phyloP scores from a whole-genome alignment of 53 echinoderm and acorn worm species.

The Echinometra lucunter region DNA sequence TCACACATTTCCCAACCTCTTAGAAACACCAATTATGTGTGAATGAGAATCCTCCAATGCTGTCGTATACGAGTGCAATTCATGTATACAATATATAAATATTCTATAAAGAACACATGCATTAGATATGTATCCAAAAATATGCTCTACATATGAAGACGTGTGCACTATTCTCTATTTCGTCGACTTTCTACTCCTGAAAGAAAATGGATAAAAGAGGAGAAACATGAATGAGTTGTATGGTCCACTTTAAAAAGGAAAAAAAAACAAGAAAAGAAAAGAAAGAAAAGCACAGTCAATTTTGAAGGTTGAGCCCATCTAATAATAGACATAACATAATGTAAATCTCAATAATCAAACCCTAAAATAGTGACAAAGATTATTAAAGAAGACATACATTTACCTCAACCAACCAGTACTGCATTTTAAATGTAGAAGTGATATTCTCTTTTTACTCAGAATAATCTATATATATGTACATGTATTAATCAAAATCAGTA shows the following conservation, averaged over 20 bases:
- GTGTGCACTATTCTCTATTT: not conserved
- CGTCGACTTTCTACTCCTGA: not conserved
- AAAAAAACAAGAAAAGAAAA: not conserved
- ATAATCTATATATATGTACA: too few species aligned
- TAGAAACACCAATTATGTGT: not conserved
- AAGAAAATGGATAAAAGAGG: not conserved
- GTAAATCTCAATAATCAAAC: too few species aligned
- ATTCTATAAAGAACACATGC: not conserved
- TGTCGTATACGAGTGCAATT: not conserved
- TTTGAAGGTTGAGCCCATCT: too few species aligned
- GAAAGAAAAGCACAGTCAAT: too few species aligned
- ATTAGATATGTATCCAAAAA: slow-evolving; percentile 15
- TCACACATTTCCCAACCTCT: not conserved
- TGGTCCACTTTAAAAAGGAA: not conserved
- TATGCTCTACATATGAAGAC: not conserved
- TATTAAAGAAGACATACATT: too few species aligned
- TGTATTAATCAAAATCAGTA: too few species aligned
- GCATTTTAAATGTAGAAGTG: too few species aligned
- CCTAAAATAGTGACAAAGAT: too few species aligned
- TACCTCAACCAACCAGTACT: too few species aligned
- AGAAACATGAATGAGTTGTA: not conserved
- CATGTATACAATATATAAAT: not conserved
- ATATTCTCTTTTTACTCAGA: too few species aligned
- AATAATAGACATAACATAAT: too few species aligned
- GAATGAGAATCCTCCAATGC: not conserved